phyloP scores from a whole-genome alignment of 1,140 invertebrate species.

The Antheraea pernyi region DNA sequence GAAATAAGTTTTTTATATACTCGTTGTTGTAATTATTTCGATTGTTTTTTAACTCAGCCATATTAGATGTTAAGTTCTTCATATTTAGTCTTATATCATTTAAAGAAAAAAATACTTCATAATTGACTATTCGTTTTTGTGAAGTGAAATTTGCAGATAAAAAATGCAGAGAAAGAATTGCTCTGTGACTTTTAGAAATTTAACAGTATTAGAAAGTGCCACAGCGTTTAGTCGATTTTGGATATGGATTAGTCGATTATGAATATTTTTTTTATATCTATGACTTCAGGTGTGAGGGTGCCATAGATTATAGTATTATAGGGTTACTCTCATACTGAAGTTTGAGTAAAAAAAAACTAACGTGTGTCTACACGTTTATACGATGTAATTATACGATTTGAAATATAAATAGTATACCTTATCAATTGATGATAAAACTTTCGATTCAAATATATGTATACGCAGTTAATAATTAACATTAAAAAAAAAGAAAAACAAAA shows the following conservation, averaged over 20 bases:
- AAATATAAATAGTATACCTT: neutral
- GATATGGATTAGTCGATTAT: no score
- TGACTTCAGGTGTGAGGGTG: neutral
- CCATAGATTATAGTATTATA: neutral
- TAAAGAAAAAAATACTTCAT: neutral
- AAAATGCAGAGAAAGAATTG: no score
- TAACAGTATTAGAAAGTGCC: neutral
- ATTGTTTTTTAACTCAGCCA: slow-evolving; percentile 46
- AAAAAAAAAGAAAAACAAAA: neutral
- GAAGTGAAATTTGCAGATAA: no score
- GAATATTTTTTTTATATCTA: no score
- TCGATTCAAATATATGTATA: slow-evolving; percentile 6
- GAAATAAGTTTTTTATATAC: slow-evolving; percentile 59
- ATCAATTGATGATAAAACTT: slow-evolving; percentile 1
- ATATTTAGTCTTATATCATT: neutral
- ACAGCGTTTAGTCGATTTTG: neutral
- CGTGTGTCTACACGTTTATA: slow-evolving; percentile 27
- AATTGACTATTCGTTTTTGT: neutral
- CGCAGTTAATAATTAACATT: neutral
- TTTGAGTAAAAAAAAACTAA: neutral
- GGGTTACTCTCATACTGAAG: neutral
- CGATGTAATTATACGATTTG: slow-evolving; percentile 49
- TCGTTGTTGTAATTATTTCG: slow-evolving; percentile 46
- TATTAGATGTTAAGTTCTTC: slow-evolving; percentile 42
- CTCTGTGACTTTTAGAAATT: neutral